Percentiles rank a stretch among this genome's conserved stretches.
phyloP scores from a whole-genome alignment of 2,797 vertebrate species.

The Tinamus major region DNA sequence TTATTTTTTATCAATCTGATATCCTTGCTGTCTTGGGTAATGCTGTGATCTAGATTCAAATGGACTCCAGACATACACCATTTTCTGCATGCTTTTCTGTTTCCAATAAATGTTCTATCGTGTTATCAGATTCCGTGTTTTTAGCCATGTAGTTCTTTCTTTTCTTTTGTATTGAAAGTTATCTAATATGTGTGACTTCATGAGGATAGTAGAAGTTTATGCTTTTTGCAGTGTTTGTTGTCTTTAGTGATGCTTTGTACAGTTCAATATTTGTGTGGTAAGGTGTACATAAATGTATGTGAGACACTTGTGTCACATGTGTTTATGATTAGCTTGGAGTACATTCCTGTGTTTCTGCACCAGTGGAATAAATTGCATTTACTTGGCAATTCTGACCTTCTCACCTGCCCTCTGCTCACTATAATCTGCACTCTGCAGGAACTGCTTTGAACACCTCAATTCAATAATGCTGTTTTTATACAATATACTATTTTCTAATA shows the following conservation, averaged over 20 bases:
- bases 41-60: constrained; percentile 8
- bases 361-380: constrained; percentile 64
- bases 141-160: neutral
- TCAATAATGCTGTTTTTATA: constrained; percentile 62
- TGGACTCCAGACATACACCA: neutral
- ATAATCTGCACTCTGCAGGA: constrained; percentile 68
- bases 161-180: neutral
- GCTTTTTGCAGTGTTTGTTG: neutral
- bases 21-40: neutral
- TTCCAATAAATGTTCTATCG: neutral
- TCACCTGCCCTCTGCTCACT: constrained; percentile 68
- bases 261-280: neutral
- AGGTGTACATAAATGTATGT: neutral
- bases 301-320: constrained; percentile 19
- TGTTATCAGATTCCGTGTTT: neutral
- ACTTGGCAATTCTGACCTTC: constrained; percentile 66
- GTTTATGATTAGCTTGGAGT: constrained; percentile 59
- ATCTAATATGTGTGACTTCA: neutral
- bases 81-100: neutral
- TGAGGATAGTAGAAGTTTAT: neutral
- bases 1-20: constrained; percentile 40
- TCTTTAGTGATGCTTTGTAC: neutral
- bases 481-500: constrained; percentile 66
- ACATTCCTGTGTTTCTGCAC: constrained; percentile 53
- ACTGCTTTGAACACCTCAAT: constrained; percentile 69